Evolutionary conservation across 2,888 invertebrate genomes (phyloP), one percentile per base, ranked within the genome.

Genomic region (Oithona nana): DNA sequence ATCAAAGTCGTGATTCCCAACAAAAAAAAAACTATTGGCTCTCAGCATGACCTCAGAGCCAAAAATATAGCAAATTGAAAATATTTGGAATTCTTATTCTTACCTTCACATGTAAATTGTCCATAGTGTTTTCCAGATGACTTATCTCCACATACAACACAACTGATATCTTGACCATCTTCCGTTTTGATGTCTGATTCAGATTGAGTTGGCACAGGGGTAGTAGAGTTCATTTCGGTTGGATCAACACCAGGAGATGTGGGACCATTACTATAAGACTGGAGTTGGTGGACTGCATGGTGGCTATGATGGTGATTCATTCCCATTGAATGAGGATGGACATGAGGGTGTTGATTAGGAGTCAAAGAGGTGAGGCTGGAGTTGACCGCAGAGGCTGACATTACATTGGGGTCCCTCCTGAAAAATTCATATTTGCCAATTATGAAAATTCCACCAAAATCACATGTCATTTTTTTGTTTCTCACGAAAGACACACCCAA

Each of bases 111-210:
- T 68, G 95, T 97, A 79, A 94, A 95, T 78, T 97, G 95, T 75
- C 97, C 97, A 78, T 97, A 97, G 78, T 97, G 97, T 76, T 97
- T 97, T 69, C 97, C 97, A 70, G 89, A 89, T 73, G 89, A 89
- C 79, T 95, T 95, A 80, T 95, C 95, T 66, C 93, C 93, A 77
- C 95, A 95, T 72, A 95, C 95, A 70, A 94, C 92, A 78, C 95
- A 95, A 78, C 94, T 94, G 75, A 95, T 92, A 75, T 89, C 62
- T 48, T 59, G 59, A 16, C 59, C 59, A 16, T 59, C 39, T 16
- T 59, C 59, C 6, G 22, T 20, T 26, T 54, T 54, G 54, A 26
- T 24, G 22, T 54, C 54, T 6, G 39, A 39, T 13, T 29, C 28
- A 20, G 57, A 57, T 20, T 57, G 26, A 4, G 57, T 28, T 6